Percentiles rank a stretch among this genome's conserved stretches.
phyloP scores from a whole-genome alignment of 2,113 vertebrate genomes.

The human (Homo sapiens) region GRCh38 chr12:116502001-116502500 shows the following conservation, averaged over 20 bases:
- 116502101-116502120: background rate
- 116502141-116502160: rapidly evolving
- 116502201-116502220: background rate
- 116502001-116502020: background rate
- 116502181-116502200: background rate
- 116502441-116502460: background rate
- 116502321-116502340: background rate
- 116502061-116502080: background rate
- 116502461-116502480: background rate
- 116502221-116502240: too few relatives aligned
- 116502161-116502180: background rate
- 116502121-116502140: rapidly evolving
- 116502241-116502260: background rate
- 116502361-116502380: background rate
- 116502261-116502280: background rate
- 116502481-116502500: conserved; percentile 64
- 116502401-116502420: background rate
- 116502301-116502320: background rate
- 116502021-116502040: too few relatives aligned
- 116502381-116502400: conserved; percentile 52
- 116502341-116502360: background rate
- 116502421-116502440: background rate
- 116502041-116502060: rapidly evolving
- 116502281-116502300: background rate
- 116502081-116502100: background rate